Evolutionary conservation across 2,797 vertebrate species (phyloP).

Genomic region (Brotula barbata): DNA sequence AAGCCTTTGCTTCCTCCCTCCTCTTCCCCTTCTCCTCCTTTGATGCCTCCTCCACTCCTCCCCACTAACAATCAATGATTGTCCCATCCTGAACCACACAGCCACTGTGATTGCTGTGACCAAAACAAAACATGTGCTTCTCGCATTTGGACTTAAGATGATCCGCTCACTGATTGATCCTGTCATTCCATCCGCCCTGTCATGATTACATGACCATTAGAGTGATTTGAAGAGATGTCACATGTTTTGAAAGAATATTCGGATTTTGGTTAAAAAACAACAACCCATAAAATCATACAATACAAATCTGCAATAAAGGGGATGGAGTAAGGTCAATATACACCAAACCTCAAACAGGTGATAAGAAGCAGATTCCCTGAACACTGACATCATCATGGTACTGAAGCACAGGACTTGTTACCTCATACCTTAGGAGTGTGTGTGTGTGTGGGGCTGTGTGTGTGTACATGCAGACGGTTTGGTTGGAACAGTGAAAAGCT

Average conservation of each 20-base stretch:
- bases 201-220: slow-evolving; percentile 29
- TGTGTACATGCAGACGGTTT: slow-evolving; percentile 8
- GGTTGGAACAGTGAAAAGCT: slow-evolving; percentile 28
- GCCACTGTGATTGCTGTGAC: slow-evolving; percentile 50
- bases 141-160: slow-evolving; percentile 1
- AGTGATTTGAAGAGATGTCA: slow-evolving; percentile 40
- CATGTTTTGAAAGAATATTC: slow-evolving; percentile 13
- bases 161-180: slow-evolving; percentile 3
- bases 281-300: no score
- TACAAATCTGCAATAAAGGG: no score
- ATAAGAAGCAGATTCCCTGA: background rate
- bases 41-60: slow-evolving; percentile 38
- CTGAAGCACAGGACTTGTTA: slow-evolving; percentile 12
- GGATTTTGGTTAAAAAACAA: background rate
- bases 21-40: slow-evolving; percentile 37
- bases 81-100: slow-evolving; percentile 47
- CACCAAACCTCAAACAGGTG: slow-evolving; percentile 2
- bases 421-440: slow-evolving; percentile 25
- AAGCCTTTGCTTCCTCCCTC: slow-evolving; percentile 54
- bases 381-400: slow-evolving; percentile 21
- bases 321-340: slow-evolving; percentile 4
- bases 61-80: slow-evolving; percentile 55
- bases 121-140: slow-evolving; percentile 11
- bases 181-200: slow-evolving; percentile 28
- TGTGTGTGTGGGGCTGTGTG: slow-evolving; percentile 16